Percentiles rank a stretch among this genome's conserved stretches.
phyloP scores from a whole-genome alignment of 2,113 vertebrate genomes.

The Gobio gobio region DNA sequence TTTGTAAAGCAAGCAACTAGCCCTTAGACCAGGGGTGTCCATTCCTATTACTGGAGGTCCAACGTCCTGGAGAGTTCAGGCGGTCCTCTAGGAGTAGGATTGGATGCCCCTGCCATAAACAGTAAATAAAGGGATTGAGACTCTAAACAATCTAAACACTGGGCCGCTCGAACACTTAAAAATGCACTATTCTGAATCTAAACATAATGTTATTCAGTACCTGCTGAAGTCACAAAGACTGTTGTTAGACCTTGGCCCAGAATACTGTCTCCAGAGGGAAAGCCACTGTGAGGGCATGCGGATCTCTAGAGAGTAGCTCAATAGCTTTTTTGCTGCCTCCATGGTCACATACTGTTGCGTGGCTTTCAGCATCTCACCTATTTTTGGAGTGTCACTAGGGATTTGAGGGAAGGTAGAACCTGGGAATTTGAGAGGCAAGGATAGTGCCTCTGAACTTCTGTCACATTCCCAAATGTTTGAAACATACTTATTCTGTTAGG shows the following conservation, averaged over 20 bases:
- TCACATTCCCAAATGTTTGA: not conserved
- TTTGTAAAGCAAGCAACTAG: not conserved
- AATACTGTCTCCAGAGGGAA: constrained; percentile 18
- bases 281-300: not conserved
- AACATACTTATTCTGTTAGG: not conserved
- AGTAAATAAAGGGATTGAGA: not conserved
- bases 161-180: not conserved
- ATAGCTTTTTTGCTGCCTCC: not conserved
- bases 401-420: not conserved
- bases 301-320: constrained; percentile 18
- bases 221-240: constrained; percentile 31
- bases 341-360: constrained; percentile 17
- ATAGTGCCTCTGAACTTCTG: constrained; percentile 19
- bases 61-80: not conserved
- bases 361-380: constrained; percentile 16
- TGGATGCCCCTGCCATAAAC: not conserved
- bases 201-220: not conserved
- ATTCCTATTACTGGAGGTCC: not conserved
- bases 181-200: not conserved
- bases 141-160: no score
- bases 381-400: constrained; percentile 5
- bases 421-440: not conserved
- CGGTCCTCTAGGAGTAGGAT: not conserved
- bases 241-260: constrained; percentile 30
- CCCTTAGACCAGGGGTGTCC: not conserved